A percentile compares a stretch with the other conserved stretches of the same genome.
phyloP scores from a whole-genome alignment of 2,113 vertebrate species.

The Ailurus styani region DNA sequence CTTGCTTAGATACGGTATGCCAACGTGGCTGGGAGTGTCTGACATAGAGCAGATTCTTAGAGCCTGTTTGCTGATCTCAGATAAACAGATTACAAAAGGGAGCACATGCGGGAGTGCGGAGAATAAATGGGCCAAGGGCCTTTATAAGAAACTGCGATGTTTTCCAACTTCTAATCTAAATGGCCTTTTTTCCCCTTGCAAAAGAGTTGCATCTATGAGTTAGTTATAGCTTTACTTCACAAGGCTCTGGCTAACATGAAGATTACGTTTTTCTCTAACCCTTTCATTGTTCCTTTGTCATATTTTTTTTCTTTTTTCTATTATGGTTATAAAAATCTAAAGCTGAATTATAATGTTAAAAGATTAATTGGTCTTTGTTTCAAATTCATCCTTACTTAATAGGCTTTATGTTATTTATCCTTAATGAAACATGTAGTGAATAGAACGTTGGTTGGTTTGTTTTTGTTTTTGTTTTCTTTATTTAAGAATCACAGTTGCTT shows the following conservation, averaged over 20 bases:
- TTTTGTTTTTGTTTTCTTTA: neutral
- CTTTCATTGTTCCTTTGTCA: neutral
- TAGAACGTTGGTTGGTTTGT: neutral
- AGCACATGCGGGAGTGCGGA: fast-evolving
- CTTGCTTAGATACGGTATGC: neutral
- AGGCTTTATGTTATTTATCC: neutral
- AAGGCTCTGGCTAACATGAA: neutral
- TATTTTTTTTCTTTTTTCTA: neutral
- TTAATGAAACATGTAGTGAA: neutral
- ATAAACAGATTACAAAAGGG: neutral
- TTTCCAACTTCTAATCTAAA: neutral
- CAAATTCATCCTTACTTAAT: neutral
- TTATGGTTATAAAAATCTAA: neutral
- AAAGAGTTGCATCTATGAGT: neutral
- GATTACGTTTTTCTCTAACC: neutral
- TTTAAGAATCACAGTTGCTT: neutral
- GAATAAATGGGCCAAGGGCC: fast-evolving
- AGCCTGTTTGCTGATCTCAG: neutral
- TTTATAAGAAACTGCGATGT: neutral
- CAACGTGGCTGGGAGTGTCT: neutral
- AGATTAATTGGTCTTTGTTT: neutral
- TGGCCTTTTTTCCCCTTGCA: neutral
- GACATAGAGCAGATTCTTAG: neutral
- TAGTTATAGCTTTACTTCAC: neutral
- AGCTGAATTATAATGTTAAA: neutral